These are phyloP conservation scores for Calidris pugnax DNA, from an alignment of 2,113 vertebrate genomes.

Conservation along the genomic window DNA sequence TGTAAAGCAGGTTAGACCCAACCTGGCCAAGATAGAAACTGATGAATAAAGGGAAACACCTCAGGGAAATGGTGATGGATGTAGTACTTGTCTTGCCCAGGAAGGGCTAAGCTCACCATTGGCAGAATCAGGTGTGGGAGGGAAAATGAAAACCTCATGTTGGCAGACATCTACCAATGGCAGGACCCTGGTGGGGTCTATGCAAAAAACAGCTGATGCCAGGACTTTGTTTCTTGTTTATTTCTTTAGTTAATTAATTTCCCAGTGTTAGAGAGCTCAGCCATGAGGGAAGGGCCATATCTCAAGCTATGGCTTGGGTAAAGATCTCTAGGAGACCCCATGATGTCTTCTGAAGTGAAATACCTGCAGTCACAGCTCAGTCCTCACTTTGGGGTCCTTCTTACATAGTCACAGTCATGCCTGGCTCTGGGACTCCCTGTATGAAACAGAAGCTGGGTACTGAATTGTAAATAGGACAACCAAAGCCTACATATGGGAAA, in stretches of 20 bases:
- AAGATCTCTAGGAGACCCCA: background rate
- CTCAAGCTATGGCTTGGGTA: background rate
- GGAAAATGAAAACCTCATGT: background rate
- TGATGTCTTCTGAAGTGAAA: background rate
- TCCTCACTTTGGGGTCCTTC: background rate
- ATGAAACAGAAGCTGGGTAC: background rate
- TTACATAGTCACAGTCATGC: accelerated
- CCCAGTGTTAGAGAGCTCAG: background rate
- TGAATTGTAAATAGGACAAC: background rate
- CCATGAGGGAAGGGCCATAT: background rate
- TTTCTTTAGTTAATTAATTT: background rate
- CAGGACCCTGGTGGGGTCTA: background rate
- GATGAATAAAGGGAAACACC: background rate
- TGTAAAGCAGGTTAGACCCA: background rate
- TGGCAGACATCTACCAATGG: background rate
- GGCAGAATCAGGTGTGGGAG: background rate
- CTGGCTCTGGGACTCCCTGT: background rate
- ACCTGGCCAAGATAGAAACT: background rate
- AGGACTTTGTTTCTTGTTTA: background rate
- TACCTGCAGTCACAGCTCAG: background rate
- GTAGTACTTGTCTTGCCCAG: background rate
- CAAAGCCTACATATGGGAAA: background rate
- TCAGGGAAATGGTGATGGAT: background rate
- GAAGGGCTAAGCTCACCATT: background rate
- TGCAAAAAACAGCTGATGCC: background rate